Conservation (phyloP, 2,113 vertebrate genomes). For the Dunckerocampus dactyliophorus region DNA sequence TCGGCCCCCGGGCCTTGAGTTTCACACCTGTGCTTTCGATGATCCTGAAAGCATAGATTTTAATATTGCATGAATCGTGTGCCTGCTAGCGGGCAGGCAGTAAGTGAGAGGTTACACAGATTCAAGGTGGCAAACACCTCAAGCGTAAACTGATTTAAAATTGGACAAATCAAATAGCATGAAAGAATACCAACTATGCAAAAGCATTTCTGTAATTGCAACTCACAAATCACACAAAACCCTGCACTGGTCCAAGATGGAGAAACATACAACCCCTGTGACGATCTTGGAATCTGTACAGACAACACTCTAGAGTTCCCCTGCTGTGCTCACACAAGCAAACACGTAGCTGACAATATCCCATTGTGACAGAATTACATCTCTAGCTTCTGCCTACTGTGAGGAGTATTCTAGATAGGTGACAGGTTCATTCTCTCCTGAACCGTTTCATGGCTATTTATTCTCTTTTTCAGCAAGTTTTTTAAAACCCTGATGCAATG, state of each 20-base stretch:
- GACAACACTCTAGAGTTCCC: slow-evolving; percentile 28
- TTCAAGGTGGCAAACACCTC: slow-evolving; percentile 28
- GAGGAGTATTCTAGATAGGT: slow-evolving; percentile 37
- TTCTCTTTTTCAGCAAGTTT: slow-evolving; percentile 48
- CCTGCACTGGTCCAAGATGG: slow-evolving; percentile 23
- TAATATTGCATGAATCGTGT: slow-evolving; percentile 14
- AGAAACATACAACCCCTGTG: slow-evolving; percentile 17
- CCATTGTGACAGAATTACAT: slow-evolving; percentile 49
- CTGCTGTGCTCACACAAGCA: slow-evolving; percentile 40
- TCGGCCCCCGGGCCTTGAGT: too few relatives aligned
- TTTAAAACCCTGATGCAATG: slow-evolving; percentile 55
- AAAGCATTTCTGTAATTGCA: slow-evolving; percentile 13
- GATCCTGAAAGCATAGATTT: slow-evolving; percentile 22
- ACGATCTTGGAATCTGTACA: slow-evolving; percentile 34
- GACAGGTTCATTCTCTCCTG: slow-evolving; percentile 51
- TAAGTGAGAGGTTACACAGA: slow-evolving; percentile 19
- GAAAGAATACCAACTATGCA: slow-evolving; percentile 5
- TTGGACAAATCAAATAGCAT: slow-evolving; percentile 16
- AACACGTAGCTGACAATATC: slow-evolving; percentile 43
- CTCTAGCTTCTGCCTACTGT: slow-evolving; percentile 33
- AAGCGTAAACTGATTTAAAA: slow-evolving; percentile 24
- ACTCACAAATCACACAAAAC: slow-evolving; percentile 12
- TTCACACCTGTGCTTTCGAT: background rate
- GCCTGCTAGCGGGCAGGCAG: slow-evolving; percentile 14
- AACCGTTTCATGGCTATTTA: slow-evolving; percentile 59